Evolutionary conservation across 2,888 invertebrate genomes (phyloP), one percentile per base, ranked within the genome.

Genomic region (Orthosia incerta): DNA sequence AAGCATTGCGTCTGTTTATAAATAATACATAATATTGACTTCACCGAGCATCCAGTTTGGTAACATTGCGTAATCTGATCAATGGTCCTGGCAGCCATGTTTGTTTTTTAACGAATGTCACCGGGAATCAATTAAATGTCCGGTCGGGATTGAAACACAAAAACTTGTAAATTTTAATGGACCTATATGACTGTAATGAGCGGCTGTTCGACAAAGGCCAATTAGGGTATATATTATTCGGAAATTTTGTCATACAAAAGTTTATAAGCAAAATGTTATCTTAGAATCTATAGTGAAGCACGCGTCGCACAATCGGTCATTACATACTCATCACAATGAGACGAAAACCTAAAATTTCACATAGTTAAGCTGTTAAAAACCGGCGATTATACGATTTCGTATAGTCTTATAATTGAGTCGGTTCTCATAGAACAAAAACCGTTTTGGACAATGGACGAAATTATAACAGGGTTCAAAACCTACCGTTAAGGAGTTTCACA

Each of bases 321-420:
- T 93, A 92, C 91, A 87, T 84, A 87, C 88, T 87, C 89, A 89
- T 90, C 90, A 95, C 95, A 96, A 95, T 95, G 91, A 94, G 91
- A 89, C 92, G 88, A 92, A 95, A 94, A 92, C 91, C 89, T 87
- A 88, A 91, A 91, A 83, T 94, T 95, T 96, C 96, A 92, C 96
- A 96, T 95, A 95, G 96, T 96, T 96, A 95, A 92, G 93, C 93
- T 89, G 93, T 95, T 95, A 94, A 95, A 95, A 93, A 94, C 93
- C 91, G 71, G 90, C 95, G 94, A 96, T 96, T 95, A 96, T 94
- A 94, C 93, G 90, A 94, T 95, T 96, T 96, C 93, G 94, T 95
- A 93, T 90, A 82, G 77, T 79, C 67, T 64, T 84, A 94, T 96
- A 96, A 96, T 96, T 96, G 95, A 94, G 93, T 91, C 92, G 92